Base-by-base conservation (phyloP, 2,888 invertebrate species). In the Acronicta leporina region DNA sequence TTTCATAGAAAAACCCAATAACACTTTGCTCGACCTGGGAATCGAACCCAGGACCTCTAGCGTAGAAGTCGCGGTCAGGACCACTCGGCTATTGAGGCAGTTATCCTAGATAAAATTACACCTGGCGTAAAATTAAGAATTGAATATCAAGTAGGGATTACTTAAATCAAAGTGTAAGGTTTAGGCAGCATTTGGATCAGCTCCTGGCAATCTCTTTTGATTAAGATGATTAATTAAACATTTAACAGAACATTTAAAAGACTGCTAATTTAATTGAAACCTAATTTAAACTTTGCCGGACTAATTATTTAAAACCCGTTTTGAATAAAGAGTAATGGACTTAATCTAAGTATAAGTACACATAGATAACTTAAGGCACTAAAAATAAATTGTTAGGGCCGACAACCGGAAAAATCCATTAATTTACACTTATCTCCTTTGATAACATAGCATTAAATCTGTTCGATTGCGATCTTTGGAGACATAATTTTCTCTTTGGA, bases 381-480 rank as follows among this genome's bases (percentile, higher is more conserved):
- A 58, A 76, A 58, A 68, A 60, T 73, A 75, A 63, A 65, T 68
- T 47, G 20, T 20, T 38, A 53, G 27, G 14, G 40, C 42, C 35
- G 56, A 59, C 66, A 63, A 46, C 33, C 55, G 77, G 64, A 67
- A 77, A 63, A 65, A 75, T 70, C 65, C 69, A 71, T 75, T 77
- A 76, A 60, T 64, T 77, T 63, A 46, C 59, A 69, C 54, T 67
- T 69, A 74, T 76, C 77, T 68, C 16, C 10, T 33, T 65, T 58
- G 72, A 77, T 71, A 74, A 74, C 65, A 64, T 59, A 42, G 66
- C 66, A 59, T 74, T 76, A 77, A 75, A 74, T 76, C 72, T 68
- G 75, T 72, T 68, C 60, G 75, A 76, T 77, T 77, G 46, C 51
- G 66, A 76, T 76, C 75, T 77, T 57, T 67, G 30, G 43, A 60